Evolutionary conservation across 2,888 invertebrate genomes (phyloP).

Genomic region (Danaus chrysippus): DNA sequence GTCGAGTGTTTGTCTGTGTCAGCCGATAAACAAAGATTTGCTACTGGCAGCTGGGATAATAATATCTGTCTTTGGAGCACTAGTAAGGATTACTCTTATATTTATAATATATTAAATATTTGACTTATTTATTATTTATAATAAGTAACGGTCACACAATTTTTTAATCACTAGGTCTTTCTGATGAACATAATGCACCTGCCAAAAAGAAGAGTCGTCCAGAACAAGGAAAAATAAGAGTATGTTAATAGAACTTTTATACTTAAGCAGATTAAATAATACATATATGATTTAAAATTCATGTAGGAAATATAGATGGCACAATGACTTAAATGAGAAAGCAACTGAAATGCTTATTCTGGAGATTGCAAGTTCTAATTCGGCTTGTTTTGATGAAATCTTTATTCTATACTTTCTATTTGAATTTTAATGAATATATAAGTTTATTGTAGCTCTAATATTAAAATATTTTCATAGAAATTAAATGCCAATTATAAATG

Average conservation of each 20-base stretch:
- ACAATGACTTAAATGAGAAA: too few species aligned
- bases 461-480: neutral
- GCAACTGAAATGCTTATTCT: too few species aligned
- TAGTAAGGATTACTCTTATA: constrained; percentile 53
- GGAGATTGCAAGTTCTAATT: too few species aligned
- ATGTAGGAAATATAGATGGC: too few species aligned
- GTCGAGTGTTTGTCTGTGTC: constrained; percentile 92
- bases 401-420: too few species aligned
- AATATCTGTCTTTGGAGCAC: constrained; percentile 95
- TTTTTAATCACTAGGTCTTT: constrained; percentile 53
- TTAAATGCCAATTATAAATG: neutral
- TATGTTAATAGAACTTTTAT: constrained; percentile 47
- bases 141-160: constrained; percentile 14
- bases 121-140: constrained; percentile 5
- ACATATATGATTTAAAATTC: too few species aligned
- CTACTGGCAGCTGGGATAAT: constrained; percentile 96
- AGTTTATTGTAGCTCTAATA: neutral
- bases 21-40: constrained; percentile 80
- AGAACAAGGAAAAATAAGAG: constrained; percentile 79
- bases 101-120: constrained; percentile 6
- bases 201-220: constrained; percentile 80
- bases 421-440: too few species aligned
- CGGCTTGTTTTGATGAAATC: too few species aligned
- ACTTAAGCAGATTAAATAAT: too few species aligned
- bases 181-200: constrained; percentile 78